Percentiles rank a stretch among this genome's conserved stretches.
phyloP scores from a whole-genome alignment of 2,797 vertebrate species.

The Cygnus olor region DNA sequence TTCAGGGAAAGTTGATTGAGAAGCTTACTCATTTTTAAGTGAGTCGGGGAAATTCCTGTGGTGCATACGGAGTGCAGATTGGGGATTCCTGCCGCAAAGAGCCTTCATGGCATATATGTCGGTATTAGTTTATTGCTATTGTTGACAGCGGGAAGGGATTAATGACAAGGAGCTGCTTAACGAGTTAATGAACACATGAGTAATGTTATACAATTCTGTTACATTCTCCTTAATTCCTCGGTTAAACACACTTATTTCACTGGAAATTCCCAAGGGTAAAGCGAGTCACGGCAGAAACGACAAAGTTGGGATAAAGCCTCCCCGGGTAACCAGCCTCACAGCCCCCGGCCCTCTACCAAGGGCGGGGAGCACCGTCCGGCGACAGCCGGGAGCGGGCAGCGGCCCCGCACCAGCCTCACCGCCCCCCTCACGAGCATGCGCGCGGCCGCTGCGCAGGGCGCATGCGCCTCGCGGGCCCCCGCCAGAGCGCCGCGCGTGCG shows the following conservation, averaged over 20 bases:
- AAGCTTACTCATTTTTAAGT: not conserved
- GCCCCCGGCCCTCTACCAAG: no score
- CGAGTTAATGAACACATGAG: not conserved
- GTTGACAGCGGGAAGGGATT: not conserved
- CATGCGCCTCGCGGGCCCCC: not conserved
- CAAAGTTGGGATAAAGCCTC: not conserved
- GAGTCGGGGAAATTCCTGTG: constrained; percentile 27
- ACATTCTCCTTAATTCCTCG: not conserved
- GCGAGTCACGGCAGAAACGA: not conserved
- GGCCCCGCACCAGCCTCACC: accelerated
- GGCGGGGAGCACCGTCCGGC: no score
- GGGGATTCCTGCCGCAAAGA: constrained; percentile 16
- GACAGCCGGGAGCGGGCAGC: accelerated
- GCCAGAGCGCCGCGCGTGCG: not conserved
- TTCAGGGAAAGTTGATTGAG: not conserved
- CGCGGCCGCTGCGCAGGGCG: not conserved
- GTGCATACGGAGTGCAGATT: accelerated
- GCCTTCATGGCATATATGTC: not conserved
- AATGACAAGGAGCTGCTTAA: not conserved
- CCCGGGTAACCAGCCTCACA: no score
- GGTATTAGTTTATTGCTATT: not conserved
- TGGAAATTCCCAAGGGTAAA: not conserved
- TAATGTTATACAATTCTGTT: not conserved
- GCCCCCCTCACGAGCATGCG: not conserved
- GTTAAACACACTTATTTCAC: not conserved